These are phyloP conservation scores for Tychaedon coryphoeus DNA, from an alignment of 2,113 vertebrate genomes.

Conservation along the genomic window DNA sequence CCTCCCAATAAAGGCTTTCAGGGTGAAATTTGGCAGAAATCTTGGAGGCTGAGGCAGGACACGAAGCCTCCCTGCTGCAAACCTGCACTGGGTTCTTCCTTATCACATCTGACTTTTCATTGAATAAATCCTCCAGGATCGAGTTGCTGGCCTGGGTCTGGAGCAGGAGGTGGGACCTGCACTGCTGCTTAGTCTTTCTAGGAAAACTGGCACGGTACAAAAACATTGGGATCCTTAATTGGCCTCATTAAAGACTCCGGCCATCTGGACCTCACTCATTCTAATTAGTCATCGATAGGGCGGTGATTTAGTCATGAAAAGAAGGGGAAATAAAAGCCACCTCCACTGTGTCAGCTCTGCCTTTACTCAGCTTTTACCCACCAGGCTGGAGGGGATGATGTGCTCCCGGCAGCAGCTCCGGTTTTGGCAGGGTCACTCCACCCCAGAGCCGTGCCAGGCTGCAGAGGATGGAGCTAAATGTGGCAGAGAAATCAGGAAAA, in stretches of 20 bases:
- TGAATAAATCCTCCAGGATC: not conserved
- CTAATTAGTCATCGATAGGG: slow-evolving; percentile 53
- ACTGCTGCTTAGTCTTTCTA: slow-evolving; percentile 19
- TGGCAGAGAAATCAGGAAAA: slow-evolving; percentile 25
- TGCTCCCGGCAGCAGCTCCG: slow-evolving; percentile 32
- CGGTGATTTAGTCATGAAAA: not conserved
- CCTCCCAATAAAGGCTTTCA: not conserved
- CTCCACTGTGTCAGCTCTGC: not conserved
- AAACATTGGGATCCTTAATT: slow-evolving; percentile 27
- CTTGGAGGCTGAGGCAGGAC: not conserved
- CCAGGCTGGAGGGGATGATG: not conserved
- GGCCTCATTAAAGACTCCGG: slow-evolving; percentile 30
- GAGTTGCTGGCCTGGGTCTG: not conserved
- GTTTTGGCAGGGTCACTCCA: slow-evolving; percentile 20
- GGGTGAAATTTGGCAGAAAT: not conserved
- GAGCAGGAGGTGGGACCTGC: not conserved
- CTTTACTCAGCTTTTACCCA: not conserved
- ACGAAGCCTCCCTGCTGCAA: not conserved
- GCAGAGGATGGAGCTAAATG: slow-evolving; percentile 33
- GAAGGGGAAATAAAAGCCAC: not conserved
- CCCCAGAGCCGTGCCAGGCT: not conserved
- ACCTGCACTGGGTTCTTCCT: not conserved
- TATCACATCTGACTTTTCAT: not conserved
- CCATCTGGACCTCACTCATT: slow-evolving; percentile 20
- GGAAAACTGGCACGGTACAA: slow-evolving; percentile 12